phyloP scores from a whole-genome alignment of 2,113 vertebrate species.

The Thymallus thymallus region DNA sequence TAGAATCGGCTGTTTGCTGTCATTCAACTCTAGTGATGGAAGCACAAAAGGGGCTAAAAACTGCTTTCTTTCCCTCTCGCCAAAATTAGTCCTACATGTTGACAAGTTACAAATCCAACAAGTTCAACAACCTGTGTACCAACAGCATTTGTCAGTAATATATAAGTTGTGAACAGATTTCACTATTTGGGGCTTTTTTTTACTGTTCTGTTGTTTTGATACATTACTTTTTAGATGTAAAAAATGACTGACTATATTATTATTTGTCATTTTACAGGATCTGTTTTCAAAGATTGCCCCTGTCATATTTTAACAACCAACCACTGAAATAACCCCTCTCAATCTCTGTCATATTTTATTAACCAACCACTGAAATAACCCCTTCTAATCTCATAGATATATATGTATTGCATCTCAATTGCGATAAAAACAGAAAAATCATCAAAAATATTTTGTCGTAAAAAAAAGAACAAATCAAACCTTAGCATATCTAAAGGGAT shows the following conservation, averaged over 20 bases:
- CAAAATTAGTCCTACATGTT: slow-evolving; percentile 32
- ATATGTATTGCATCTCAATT: slow-evolving; percentile 79
- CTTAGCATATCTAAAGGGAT: slow-evolving; percentile 69
- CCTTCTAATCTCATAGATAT: slow-evolving; percentile 35
- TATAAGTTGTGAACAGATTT: no score
- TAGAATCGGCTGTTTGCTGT: slow-evolving; percentile 39
- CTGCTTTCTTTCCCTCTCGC: slow-evolving; percentile 4
- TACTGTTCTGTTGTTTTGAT: background rate
- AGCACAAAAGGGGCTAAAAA: slow-evolving; percentile 16
- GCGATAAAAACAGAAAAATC: slow-evolving; percentile 43
- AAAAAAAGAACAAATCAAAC: slow-evolving; percentile 39
- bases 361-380: slow-evolving; percentile 7
- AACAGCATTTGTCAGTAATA: slow-evolving; percentile 53
- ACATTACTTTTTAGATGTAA: slow-evolving; percentile 38
- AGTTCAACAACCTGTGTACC: slow-evolving; percentile 53
- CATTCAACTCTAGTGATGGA: slow-evolving; percentile 33
- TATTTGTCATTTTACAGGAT: slow-evolving; percentile 40
- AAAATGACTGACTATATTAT: slow-evolving; percentile 48
- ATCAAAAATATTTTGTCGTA: slow-evolving; percentile 48
- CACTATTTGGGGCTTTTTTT: slow-evolving; percentile 36
- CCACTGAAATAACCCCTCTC: no score
- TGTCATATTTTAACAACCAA: no score
- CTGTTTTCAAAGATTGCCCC: slow-evolving; percentile 27
- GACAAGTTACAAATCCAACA: slow-evolving; percentile 26
- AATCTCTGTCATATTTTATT: no score